These are phyloP conservation scores for Oreonectes daqikongensis DNA, from an alignment of 2,797 vertebrate species.

Conservation along the genomic window DNA sequence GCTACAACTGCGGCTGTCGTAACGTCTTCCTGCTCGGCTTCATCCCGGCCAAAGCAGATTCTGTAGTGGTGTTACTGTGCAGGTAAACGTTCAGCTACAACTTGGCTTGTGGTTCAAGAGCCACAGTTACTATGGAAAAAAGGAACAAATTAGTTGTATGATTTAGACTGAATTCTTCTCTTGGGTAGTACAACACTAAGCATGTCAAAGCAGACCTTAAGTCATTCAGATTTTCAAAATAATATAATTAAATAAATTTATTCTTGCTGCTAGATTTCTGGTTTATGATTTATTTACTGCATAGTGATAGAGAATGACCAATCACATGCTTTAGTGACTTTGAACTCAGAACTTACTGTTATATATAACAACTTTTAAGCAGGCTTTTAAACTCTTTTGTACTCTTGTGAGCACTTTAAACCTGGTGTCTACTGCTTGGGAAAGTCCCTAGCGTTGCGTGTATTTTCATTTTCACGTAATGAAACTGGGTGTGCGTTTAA, in stretches of 20 bases:
- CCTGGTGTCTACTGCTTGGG: not conserved
- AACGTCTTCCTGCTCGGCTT: constrained; percentile 97
- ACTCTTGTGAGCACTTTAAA: not conserved
- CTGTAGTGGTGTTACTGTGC: constrained; percentile 95
- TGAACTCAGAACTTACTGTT: not conserved
- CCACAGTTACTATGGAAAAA: not conserved
- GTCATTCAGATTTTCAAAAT: too few species aligned
- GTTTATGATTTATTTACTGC: too few species aligned
- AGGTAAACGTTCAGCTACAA: constrained; percentile 73
- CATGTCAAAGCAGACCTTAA: too few species aligned
- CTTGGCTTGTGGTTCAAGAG: not conserved
- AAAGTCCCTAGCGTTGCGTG: not conserved
- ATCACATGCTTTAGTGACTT: not conserved
- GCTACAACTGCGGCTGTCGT: constrained; percentile 96
- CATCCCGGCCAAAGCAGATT: constrained; percentile 96
- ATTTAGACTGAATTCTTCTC: not conserved
- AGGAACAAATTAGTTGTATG: not conserved
- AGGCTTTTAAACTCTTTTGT: too few species aligned
- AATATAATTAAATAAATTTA: too few species aligned
- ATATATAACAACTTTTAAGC: not conserved
- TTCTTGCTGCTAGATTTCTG: too few species aligned
- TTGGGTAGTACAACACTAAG: too few species aligned
- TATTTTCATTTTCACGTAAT: not conserved
- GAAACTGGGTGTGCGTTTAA: not conserved
- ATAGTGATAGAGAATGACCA: not conserved